Base-by-base conservation (phyloP, 2,113 vertebrate species). In the Hyla sarda region DNA sequence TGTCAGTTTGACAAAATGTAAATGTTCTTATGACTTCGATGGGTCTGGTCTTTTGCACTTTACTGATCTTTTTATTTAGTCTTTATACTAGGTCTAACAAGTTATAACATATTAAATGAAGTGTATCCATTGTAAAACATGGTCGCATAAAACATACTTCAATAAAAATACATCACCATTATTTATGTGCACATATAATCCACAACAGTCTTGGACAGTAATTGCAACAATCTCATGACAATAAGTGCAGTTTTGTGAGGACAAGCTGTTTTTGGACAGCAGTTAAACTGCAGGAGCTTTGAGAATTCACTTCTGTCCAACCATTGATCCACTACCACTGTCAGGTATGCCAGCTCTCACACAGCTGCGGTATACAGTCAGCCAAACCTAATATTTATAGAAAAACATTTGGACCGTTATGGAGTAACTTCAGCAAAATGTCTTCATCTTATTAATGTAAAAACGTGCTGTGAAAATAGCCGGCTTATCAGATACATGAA, bases 331-430 rank as follows among this genome's bases (percentile, higher is more conserved):
- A 52, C 48, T 32, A 83, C 67, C 30, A 7, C 47, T 32, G 45
- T 83, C 82, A 83, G 69, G 52, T 83, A 58, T 83, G 82, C 82
- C 82, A 83, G 82, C 67, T 74, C 82, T 82, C 79, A 73, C 67
- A 74, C 82, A 83, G 82, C 82, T 83, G 82, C 50, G 82, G 69
- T 32, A 58, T 34, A 32, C 52, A 41, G 48, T 19, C 50, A 41
- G 82, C 82, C 82, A 83, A 83, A 25, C 30, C 69, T 74, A 83
- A 83, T 83, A 83, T 73, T 83, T 83, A 45, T 74, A 71, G 50
- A 34, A 71, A 83, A 83, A 73, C 30, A 58, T 37, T 58, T 83
- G 28, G 16, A 74, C 30, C 30, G 7, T 73, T 74, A 83, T 72
- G 32, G 69, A 72, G 69, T 30, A 71, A 56, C 67, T 83, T 83